Base-by-base conservation (phyloP, 2,888 invertebrate genomes). In the Ophraella communa region DNA sequence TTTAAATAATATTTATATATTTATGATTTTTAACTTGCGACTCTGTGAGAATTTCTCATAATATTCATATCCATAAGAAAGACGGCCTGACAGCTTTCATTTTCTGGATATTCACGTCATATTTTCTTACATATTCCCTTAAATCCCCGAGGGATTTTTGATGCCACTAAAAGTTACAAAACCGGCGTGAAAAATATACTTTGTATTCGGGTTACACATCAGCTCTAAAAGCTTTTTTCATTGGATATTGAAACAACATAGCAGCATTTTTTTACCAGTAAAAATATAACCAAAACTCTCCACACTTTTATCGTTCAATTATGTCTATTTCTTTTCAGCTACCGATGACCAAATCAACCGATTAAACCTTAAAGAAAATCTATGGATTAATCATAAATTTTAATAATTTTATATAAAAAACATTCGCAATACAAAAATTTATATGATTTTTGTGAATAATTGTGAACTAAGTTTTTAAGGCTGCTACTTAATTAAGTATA, bases 121-220 rank as follows among this genome's bases (percentile, higher is more conserved):
- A 52, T 45, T 60, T 60, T 60, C 60, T 60, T 60, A 60, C 44
- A 60, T 60, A 52, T 52, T 60, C 42, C 52, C 44, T 44, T 52
- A 42, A 44, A 60, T 42, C 30, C 60, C 60, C 60, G 23, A 10
- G 60, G 53, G 60, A n/a, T 60, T 53, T 49, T 44, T 44, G 60
- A 52, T 44, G 44, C 60, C 60, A 53, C 60, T 60, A 52, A 60
- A 60, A 60, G 60, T 60, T 60, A 60, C 52, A 49, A 60, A 60
- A 27, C 60, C 52, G 60, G 11, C 60, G 52, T 60, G 42, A 60
- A 60, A 60, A 60, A 60, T 52, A 52, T 30, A 52, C 52, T 60
- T 60, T 60, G 60, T 60, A 60, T 60, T 60, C 60, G 44, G 3
- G 20, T 17, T 21, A 52, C 60, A 44, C 60, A 52, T 53, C 52